Percentiles rank a stretch among this genome's conserved stretches.
phyloP scores from a whole-genome alignment of 2,888 invertebrate species.

The Eupithecia subfuscata region DNA sequence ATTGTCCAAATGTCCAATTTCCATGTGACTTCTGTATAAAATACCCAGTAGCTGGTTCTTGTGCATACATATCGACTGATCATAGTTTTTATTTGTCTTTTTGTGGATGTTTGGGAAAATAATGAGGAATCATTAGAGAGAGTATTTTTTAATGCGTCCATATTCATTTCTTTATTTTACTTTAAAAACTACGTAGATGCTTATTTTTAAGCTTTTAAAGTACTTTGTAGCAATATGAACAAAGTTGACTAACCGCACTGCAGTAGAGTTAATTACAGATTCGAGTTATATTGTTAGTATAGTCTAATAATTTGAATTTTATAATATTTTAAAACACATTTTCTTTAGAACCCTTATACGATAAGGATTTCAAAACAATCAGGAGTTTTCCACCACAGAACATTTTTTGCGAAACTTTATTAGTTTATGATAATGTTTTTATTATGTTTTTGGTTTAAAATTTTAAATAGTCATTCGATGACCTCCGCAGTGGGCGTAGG shows the following conservation, averaged over 20 bases:
- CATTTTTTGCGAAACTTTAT: background rate
- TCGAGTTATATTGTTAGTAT: background rate
- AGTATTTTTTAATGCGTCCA: background rate
- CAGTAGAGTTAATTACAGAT: constrained; percentile 3
- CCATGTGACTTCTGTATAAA: constrained; percentile 61
- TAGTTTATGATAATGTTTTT: background rate
- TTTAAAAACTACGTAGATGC: background rate
- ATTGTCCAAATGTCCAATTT: constrained; percentile 53
- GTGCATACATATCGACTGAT: constrained; percentile 56
- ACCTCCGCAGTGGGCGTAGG: background rate
- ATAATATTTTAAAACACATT: background rate
- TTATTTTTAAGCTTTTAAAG: background rate
- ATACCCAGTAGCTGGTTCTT: constrained; percentile 53
- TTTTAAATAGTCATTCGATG: background rate
- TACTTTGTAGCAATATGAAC: background rate
- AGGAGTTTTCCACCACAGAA: background rate
- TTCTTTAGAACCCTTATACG: background rate
- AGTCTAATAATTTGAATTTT: background rate
- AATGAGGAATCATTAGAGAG: constrained; percentile 14
- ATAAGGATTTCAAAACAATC: background rate
- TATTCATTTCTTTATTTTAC: background rate
- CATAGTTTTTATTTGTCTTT: constrained; percentile 34
- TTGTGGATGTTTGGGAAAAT: constrained; percentile 29
- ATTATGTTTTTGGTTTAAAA: background rate
- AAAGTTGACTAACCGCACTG: constrained; percentile 3